Base-by-base conservation (phyloP, 2,113 vertebrate genomes). In the Cheilinus undulatus region DNA sequence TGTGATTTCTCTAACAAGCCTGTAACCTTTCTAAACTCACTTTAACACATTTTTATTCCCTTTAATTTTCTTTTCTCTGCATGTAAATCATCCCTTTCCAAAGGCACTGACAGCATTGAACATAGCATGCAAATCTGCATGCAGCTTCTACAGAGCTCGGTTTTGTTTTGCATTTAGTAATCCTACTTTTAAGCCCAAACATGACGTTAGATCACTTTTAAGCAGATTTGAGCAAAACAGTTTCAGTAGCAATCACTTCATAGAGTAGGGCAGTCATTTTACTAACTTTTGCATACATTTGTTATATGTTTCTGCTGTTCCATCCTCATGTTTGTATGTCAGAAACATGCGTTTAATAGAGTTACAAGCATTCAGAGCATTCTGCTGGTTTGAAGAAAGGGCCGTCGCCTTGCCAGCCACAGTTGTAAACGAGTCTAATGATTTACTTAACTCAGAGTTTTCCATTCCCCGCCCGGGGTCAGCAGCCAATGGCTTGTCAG, bases 401-500 rank as follows among this genome's bases (percentile, higher is more conserved):
- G 8, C n/a, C n/a, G n/a, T 1, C 0, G 2, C 1, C 0, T 32
- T 53, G 30, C 17, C 46, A 50, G 15, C 22, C 45, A 49, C 76
- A 32, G 19, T 45, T n/a, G 42, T 82, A 68, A 80, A 85, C 23
- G 75, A 28, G 63, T 60, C 5, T 81, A 90, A 90, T 87, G 67
- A 72, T 88, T 86, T 69, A 90, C 79, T 72, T 75, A 64, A 50
- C 53, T 59, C 68, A 63, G 50, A 23, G 20, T 60, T 82, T 73
- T 61, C 70, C 75, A 66, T 80, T 65, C 82, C 69, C 86, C 91
- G 74, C 90, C 85, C 86, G 86, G 10, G 64, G 10, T 26, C 53
- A 53, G 80, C 87, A 85, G 76, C 93, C 90, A 92, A 88, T 88
- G 76, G 69, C 68, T 71, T 43, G 71, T 70, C 54, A 68, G 85